These are phyloP conservation scores for Salpingus planirostris DNA, from an alignment of 2,888 invertebrate genomes.

Conservation along the genomic window DNA sequence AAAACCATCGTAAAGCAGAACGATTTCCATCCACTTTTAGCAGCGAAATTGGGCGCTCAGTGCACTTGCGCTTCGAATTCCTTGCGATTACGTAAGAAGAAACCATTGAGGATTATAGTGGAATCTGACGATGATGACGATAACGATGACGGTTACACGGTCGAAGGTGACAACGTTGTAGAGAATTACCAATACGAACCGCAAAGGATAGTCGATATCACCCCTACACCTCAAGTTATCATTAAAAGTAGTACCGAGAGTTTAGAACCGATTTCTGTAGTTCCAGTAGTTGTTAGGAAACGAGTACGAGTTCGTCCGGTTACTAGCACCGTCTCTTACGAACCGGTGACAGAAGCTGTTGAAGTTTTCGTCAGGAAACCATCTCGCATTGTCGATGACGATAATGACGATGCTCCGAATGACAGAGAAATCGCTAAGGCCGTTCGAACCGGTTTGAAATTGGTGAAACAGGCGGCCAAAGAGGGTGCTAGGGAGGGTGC, in stretches of 20 bases:
- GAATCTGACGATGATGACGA: conserved; percentile 25
- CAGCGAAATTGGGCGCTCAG: conserved; percentile 63
- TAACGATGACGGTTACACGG: conserved; percentile 28
- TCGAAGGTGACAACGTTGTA: conserved; percentile 18
- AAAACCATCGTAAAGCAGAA: conserved; percentile 59
- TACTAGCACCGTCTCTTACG: conserved; percentile 9
- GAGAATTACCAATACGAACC: conserved; percentile 30
- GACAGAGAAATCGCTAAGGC: conserved; percentile 26
- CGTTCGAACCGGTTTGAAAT: conserved; percentile 28
- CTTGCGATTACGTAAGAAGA: conserved; percentile 44
- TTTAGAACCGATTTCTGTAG: conserved; percentile 10
- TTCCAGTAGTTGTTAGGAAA: conserved; percentile 17
- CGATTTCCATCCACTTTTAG: conserved; percentile 60
- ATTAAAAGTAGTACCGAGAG: conserved; percentile 16
- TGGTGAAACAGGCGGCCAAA: conserved; percentile 33
- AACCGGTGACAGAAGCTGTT: conserved; percentile 14
- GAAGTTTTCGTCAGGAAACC: conserved; percentile 12
- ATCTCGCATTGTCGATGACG: neutral
- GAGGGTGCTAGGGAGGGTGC: conserved; percentile 19
- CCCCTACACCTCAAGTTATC: conserved; percentile 23
- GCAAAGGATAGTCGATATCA: conserved; percentile 24
- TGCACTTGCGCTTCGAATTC: conserved; percentile 60
- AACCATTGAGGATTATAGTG: conserved; percentile 22
- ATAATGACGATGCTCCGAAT: conserved; percentile 4
- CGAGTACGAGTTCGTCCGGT: conserved; percentile 19